These are phyloP conservation scores for Antennarius maculatus DNA, from an alignment of 2,797 vertebrate genomes.

Conservation along the genomic window DNA sequence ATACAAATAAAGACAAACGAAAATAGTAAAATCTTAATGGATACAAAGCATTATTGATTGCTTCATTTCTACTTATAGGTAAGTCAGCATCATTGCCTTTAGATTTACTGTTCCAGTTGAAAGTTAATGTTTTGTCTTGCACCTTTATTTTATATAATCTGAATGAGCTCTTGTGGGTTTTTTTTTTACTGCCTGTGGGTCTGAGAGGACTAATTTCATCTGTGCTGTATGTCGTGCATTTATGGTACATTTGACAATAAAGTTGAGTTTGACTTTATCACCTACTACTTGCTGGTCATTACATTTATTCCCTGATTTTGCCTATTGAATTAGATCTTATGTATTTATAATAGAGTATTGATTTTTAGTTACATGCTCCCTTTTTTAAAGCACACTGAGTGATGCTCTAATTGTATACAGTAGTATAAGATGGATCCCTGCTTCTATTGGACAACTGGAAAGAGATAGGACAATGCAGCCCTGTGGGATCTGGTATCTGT, in stretches of 20 bases:
- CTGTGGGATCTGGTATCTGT: conserved; percentile 70
- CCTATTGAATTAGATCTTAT: no score
- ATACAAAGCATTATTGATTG: background rate
- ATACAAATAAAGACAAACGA: no score
- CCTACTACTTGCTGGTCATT: background rate
- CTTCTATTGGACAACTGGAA: conserved; percentile 21
- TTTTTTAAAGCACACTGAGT: background rate
- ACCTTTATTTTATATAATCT: background rate
- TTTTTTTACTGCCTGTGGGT: no score
- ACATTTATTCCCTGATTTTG: no score
- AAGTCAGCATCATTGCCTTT: background rate
- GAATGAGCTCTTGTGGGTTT: no score
- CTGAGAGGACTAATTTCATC: no score
- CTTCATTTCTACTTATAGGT: background rate
- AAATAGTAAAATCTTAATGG: no score
- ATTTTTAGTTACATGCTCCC: background rate
- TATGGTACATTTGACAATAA: no score
- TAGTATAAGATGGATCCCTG: background rate
- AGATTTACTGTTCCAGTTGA: background rate
- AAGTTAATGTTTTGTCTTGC: conserved; percentile 3
- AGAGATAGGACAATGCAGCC: conserved; percentile 46
- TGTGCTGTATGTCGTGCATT: no score
- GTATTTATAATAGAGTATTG: background rate
- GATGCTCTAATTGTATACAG: no score
- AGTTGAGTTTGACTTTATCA: background rate